Percentiles rank a stretch among this genome's conserved stretches.
These are phyloP conservation scores for Tinamus major DNA, from an alignment of 2,797 vertebrate genomes.

Conservation along the genomic window DNA sequence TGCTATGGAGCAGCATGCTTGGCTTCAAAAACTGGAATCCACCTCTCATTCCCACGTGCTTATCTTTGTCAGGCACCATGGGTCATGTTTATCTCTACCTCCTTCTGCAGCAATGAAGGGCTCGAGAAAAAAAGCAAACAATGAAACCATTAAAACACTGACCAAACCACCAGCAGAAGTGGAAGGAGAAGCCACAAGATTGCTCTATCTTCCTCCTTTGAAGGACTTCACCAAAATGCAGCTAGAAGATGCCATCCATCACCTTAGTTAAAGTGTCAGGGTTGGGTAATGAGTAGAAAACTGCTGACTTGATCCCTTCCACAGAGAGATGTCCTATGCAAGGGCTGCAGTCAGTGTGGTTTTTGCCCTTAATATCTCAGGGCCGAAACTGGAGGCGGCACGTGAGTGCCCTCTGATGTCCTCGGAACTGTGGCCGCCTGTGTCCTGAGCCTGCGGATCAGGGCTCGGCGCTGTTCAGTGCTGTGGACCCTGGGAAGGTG, in stretches of 20 bases:
- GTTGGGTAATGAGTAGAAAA: fast-evolving
- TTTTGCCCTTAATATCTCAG: background rate
- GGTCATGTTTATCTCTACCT: fast-evolving
- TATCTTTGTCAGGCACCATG: background rate
- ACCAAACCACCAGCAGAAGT: background rate
- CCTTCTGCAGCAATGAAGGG: background rate
- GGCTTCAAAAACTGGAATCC: background rate
- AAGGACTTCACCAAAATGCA: background rate
- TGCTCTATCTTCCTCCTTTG: fast-evolving
- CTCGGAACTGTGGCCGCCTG: background rate
- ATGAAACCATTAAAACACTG: background rate
- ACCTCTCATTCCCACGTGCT: background rate
- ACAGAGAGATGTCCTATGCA: background rate
- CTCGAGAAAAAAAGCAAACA: background rate
- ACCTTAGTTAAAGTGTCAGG: fast-evolving
- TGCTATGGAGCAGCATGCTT: too few species aligned
- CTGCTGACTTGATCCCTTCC: background rate
- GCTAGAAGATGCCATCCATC: fast-evolving
- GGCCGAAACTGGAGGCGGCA: background rate
- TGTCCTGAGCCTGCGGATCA: background rate
- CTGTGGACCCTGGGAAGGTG: background rate
- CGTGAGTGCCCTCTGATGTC: background rate
- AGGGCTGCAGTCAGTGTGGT: background rate
- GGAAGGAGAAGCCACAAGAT: background rate
- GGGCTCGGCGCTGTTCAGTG: fast-evolving